A percentile compares a stretch with the other conserved stretches of the same genome.
phyloP scores from a whole-genome alignment of 2,888 invertebrate genomes.

The Lasioglossum pauxillum region DNA sequence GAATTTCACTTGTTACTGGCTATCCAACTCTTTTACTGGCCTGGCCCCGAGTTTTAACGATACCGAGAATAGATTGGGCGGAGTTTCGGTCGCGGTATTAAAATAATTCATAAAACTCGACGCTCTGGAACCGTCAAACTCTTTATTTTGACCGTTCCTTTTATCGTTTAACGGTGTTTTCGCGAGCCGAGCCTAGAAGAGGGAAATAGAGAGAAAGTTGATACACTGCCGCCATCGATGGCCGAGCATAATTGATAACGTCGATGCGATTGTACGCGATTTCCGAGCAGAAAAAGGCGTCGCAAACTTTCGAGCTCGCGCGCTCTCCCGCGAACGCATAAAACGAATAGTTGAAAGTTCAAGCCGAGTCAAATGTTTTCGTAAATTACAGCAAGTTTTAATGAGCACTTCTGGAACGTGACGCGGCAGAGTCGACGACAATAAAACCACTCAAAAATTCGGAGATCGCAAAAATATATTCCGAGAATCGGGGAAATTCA shows the following conservation, averaged over 20 bases:
- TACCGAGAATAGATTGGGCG: neutral
- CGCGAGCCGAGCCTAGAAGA: neutral
- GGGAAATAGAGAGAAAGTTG: neutral
- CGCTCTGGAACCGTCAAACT: neutral
- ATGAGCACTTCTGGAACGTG: neutral
- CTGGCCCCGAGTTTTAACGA: neutral
- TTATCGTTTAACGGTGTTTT: neutral
- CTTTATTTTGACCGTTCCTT: neutral
- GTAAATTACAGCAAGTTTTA: conserved; percentile 2
- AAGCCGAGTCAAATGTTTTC: neutral
- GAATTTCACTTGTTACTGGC: neutral
- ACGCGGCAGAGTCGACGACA: neutral
- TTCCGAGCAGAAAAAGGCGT: neutral
- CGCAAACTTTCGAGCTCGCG: neutral
- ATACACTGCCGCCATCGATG: neutral
- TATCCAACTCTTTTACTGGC: neutral
- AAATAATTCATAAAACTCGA: neutral
- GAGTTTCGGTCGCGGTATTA: neutral
- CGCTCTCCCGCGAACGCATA: neutral
- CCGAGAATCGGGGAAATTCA: neutral
- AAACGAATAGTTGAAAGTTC: conserved; percentile 2
- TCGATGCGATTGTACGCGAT: neutral
- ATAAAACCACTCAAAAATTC: neutral
- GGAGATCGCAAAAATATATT: neutral
- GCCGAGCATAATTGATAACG: neutral